Evolutionary conservation across 2,888 invertebrate species (phyloP).

Genomic region (Athalia circularis): DNA sequence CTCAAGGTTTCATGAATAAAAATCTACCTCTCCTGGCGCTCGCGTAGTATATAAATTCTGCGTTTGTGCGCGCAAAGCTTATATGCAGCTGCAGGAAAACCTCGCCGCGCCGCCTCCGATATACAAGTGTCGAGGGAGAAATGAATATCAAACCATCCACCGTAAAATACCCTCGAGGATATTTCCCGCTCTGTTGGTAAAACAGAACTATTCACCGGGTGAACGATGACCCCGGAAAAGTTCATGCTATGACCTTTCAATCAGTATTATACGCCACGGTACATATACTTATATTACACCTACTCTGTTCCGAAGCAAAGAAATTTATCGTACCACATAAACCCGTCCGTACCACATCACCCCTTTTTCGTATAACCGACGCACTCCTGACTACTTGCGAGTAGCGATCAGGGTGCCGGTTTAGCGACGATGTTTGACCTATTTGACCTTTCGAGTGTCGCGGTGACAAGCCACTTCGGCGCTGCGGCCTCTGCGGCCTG

Average conservation of each 20-base stretch:
- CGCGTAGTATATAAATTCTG: background rate
- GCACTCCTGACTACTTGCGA: background rate
- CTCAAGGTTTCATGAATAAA: slow-evolving; percentile 33
- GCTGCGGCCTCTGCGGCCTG: background rate
- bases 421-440: slow-evolving; percentile 9
- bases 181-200: background rate
- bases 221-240: slow-evolving; percentile 5
- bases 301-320: too few species aligned
- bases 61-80: background rate
- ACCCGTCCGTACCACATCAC: background rate
- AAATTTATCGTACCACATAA: too few species aligned
- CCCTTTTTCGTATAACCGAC: background rate
- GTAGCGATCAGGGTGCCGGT: background rate
- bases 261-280: slow-evolving; percentile 13
- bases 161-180: slow-evolving; percentile 16
- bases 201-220: slow-evolving; percentile 16
- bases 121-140: background rate
- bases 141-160: background rate
- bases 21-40: background rate
- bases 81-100: background rate
- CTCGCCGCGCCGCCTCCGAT: background rate
- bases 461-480: slow-evolving; percentile 10
- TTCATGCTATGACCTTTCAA: slow-evolving; percentile 24
- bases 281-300: background rate
- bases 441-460: slow-evolving; percentile 27